Conservation (phyloP, 2,113 vertebrate species). For the Poecile atricapillus region DNA sequence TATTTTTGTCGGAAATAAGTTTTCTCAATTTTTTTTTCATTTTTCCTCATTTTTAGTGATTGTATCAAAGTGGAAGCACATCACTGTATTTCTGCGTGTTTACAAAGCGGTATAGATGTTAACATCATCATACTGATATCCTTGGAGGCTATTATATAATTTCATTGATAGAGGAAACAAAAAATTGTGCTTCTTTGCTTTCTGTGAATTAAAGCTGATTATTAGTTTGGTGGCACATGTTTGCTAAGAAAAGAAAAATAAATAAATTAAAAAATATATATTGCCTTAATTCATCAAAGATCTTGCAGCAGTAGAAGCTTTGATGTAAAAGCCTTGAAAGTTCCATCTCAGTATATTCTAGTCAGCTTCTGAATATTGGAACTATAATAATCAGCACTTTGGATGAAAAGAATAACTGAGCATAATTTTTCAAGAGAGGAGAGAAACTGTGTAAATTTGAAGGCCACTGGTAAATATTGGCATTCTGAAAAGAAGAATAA, state of each 20-base stretch:
- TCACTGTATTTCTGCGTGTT: neutral
- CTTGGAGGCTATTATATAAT: neutral
- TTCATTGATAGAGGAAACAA: neutral
- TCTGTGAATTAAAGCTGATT: neutral
- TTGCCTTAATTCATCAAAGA: neutral
- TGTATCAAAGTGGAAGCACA: rapidly evolving
- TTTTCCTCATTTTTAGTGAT: too few relatives aligned
- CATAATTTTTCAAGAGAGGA: neutral
- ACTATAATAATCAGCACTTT: neutral
- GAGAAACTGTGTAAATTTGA: neutral
- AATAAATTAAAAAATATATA: neutral
- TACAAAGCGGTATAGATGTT: neutral
- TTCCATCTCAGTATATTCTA: neutral
- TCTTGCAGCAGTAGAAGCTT: neutral
- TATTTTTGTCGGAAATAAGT: neutral
- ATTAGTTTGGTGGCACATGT: neutral
- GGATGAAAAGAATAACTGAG: neutral
- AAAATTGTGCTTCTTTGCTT: neutral
- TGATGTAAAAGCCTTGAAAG: neutral
- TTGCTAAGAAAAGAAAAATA: neutral
- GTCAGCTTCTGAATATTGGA: neutral
- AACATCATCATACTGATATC: neutral
- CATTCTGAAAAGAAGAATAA: neutral
- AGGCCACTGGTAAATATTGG: neutral
- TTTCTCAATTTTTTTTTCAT: neutral